These are phyloP conservation scores for Arvicanthis niloticus DNA, from an alignment of 2,113 vertebrate genomes.

Conservation along the genomic window DNA sequence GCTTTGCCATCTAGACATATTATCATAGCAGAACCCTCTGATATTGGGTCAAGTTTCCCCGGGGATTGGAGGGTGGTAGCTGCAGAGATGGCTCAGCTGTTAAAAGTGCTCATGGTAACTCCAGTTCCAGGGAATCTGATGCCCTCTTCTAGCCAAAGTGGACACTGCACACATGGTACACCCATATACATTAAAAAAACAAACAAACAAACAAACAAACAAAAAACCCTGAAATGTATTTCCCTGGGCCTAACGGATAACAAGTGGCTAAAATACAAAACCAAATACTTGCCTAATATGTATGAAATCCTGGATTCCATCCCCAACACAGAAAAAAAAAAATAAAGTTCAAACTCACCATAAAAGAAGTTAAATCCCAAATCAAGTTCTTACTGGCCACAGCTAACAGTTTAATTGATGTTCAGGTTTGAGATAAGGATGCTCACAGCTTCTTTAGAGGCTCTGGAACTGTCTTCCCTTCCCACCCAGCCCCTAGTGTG, in stretches of 20 bases:
- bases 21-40: background rate
- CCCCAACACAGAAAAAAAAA: background rate
- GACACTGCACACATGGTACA: too few relatives aligned
- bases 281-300: background rate
- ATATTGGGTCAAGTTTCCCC: background rate
- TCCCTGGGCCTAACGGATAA: background rate
- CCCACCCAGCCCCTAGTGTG: too few relatives aligned
- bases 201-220: background rate
- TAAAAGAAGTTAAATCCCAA: background rate
- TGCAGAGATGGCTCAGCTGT: background rate
- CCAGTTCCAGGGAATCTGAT: too few relatives aligned
- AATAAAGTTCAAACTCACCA: background rate
- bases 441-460: background rate
- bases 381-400: background rate
- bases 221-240: background rate
- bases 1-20: too few relatives aligned
- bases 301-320: background rate
- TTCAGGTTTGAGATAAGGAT: background rate
- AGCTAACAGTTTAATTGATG: fast-evolving
- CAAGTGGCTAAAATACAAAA: background rate
- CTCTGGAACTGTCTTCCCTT: background rate
- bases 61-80: too few relatives aligned
- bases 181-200: too few relatives aligned
- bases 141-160: too few relatives aligned
- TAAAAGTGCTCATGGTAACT: background rate